phyloP scores from a whole-genome alignment of 2,888 invertebrate genomes.

The Ennomos quercinarius region DNA sequence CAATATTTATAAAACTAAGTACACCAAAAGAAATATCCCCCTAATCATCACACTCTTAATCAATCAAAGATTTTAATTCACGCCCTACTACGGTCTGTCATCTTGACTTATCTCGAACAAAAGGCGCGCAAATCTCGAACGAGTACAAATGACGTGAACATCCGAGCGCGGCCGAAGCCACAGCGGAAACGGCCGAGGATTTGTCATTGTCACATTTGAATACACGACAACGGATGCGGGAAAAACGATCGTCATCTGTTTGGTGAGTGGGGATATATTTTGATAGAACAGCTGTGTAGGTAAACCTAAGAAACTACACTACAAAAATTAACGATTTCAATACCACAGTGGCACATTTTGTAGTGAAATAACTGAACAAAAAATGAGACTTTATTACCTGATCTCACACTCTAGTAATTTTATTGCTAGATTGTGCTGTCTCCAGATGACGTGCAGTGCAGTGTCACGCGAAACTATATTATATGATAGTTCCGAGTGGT shows the following conservation, averaged over 20 bases:
- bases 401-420: too few species aligned
- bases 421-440: too few species aligned
- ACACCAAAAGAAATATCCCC: too few species aligned
- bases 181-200: slow-evolving; percentile 79
- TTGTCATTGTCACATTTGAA: slow-evolving; percentile 84
- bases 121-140: slow-evolving; percentile 67
- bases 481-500: too few species aligned
- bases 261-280: slow-evolving; percentile 43
- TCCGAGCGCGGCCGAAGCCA: slow-evolving; percentile 68
- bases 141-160: slow-evolving; percentile 81
- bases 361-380: too few species aligned
- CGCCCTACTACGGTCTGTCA: slow-evolving; percentile 60
- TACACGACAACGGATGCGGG: slow-evolving; percentile 75
- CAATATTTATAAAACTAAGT: too few species aligned
- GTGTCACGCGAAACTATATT: too few species aligned
- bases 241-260: slow-evolving; percentile 82
- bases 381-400: too few species aligned
- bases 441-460: too few species aligned
- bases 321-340: too few species aligned
- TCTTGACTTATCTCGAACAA: slow-evolving; percentile 64
- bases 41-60: background rate
- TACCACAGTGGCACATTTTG: too few species aligned
- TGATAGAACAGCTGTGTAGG: slow-evolving; percentile 17
- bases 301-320: too few species aligned
- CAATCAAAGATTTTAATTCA: slow-evolving; percentile 54